Conservation (phyloP, 2,797 vertebrate genomes). For the Phyllotis vaccarum region DNA sequence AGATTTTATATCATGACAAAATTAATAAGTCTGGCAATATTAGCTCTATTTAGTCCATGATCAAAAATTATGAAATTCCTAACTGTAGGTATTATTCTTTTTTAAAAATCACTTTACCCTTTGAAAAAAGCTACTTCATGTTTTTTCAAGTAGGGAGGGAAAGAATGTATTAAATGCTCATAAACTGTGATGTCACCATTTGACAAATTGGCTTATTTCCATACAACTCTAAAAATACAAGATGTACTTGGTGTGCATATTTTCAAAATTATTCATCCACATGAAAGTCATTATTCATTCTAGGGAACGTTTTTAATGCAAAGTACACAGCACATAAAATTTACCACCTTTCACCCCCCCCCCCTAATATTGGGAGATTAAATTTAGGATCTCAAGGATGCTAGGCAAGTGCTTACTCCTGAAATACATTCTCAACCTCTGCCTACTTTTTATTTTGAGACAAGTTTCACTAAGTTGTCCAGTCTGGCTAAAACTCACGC, state of each 20-base stretch:
- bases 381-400: neutral
- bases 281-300: slow-evolving; percentile 15
- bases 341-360: neutral
- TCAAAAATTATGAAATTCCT: slow-evolving; percentile 33
- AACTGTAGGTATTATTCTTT: neutral
- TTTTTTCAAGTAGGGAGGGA: neutral
- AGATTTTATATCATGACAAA: neutral
- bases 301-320: neutral
- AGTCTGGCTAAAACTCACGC: neutral
- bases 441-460: neutral
- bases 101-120: neutral
- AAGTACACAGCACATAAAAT: neutral
- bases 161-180: neutral
- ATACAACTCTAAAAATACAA: neutral
- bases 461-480: neutral
- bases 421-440: neutral
- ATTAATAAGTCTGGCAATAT: slow-evolving; percentile 24
- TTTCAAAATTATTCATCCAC: slow-evolving; percentile 58
- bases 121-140: slow-evolving; percentile 43
- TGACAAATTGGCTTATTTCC: slow-evolving; percentile 22
- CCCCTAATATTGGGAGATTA: neutral
- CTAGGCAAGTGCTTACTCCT: too few species aligned
- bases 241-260: neutral
- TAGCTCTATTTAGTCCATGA: slow-evolving; percentile 10
- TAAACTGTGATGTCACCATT: neutral